Conservation (phyloP, 2,888 invertebrate species). For the Mayetiola destructor region DNA sequence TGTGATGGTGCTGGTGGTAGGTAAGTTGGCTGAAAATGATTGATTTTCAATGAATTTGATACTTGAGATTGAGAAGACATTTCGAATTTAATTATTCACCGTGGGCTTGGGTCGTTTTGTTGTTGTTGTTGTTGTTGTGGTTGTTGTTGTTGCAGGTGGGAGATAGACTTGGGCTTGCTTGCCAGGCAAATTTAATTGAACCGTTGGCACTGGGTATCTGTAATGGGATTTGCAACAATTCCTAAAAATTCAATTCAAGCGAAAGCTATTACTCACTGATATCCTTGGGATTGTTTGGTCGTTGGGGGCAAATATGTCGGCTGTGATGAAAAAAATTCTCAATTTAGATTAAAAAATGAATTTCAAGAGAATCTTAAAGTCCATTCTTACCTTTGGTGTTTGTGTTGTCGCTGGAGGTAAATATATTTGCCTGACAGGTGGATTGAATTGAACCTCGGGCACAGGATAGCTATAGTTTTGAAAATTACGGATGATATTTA, state of each 20-base stretch:
- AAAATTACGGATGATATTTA: not conserved
- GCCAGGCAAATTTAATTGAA: not conserved
- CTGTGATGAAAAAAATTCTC: too few relatives aligned
- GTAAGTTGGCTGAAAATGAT: not conserved
- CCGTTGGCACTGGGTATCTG: too few relatives aligned
- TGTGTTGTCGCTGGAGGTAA: not conserved
- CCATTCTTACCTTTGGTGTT: not conserved
- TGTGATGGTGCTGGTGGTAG: not conserved
- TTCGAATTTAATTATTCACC: not conserved
- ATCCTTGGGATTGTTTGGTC: too few relatives aligned
- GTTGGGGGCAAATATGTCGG: too few relatives aligned
- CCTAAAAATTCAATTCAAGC: not conserved
- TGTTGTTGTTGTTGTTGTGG: too few relatives aligned
- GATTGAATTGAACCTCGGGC: not conserved
- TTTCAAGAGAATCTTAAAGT: not conserved
- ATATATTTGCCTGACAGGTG: not conserved
- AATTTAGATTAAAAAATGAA: not conserved
- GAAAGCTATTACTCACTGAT: too few relatives aligned
- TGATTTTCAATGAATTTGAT: not conserved
- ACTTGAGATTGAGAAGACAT: not conserved
- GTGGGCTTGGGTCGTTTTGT: not conserved
- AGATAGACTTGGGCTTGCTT: not conserved
- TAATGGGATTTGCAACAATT: not conserved
- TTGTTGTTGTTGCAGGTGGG: not conserved
- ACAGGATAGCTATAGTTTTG: not conserved